These are phyloP conservation scores for Dermolepida albohirtum DNA, from an alignment of 2,888 invertebrate species.

Conservation along the genomic window DNA sequence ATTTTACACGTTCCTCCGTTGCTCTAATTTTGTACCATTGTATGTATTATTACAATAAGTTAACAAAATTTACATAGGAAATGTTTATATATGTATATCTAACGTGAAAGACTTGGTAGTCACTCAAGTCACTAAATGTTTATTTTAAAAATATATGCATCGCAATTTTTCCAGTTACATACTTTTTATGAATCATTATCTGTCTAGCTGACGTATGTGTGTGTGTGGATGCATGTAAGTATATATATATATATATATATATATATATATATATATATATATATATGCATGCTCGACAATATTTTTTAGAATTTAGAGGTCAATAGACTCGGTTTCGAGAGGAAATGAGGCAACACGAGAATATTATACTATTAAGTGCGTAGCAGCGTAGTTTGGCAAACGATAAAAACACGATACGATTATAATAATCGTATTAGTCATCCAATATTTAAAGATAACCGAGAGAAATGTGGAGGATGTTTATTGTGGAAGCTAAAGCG, in stretches of 20 bases:
- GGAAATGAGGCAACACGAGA: constrained; percentile 29
- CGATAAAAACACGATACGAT: constrained; percentile 33
- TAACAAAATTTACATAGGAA: no score
- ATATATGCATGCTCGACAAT: background rate
- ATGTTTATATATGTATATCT: no score
- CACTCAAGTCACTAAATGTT: no score
- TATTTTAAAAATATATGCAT: no score
- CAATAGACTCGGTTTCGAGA: constrained; percentile 20
- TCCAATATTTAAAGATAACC: constrained; percentile 25
- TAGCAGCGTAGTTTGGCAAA: constrained; percentile 27
- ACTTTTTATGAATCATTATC: no score
- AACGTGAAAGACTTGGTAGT: no score
- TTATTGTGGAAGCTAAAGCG: background rate
- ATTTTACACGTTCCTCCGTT: no score
- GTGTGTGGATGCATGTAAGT: background rate
- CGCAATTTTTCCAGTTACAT: no score
- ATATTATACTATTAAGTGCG: constrained; percentile 19
- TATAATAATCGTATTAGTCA: constrained; percentile 36
- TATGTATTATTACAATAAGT: no score
- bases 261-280: no score
- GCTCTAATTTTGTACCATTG: no score
- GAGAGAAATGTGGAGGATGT: background rate
- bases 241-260: no score
- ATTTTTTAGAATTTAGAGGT: constrained; percentile 27
- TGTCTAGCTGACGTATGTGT: background rate